Conservation (phyloP, 2,888 invertebrate species). For the Aphodius sticticus region DNA sequence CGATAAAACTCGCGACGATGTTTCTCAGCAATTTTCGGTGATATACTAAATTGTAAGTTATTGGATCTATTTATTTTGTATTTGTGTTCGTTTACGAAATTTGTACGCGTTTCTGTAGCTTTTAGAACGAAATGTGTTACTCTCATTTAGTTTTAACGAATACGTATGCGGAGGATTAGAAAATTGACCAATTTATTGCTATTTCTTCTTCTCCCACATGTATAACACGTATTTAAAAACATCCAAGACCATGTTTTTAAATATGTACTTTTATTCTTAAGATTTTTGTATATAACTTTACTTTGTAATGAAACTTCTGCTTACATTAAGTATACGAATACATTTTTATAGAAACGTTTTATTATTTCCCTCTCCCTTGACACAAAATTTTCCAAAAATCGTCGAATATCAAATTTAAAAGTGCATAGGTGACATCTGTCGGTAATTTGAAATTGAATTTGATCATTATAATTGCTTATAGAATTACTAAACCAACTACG, state of each 20-base stretch:
- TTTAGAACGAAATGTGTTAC: background rate
- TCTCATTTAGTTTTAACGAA: background rate
- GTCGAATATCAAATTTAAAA: background rate
- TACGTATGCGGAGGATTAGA: constrained; percentile 25
- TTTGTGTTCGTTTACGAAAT: background rate
- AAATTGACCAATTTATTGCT: background rate
- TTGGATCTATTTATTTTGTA: constrained; percentile 21
- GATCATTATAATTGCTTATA: no score
- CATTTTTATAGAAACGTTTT: background rate
- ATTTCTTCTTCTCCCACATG: constrained; percentile 19
- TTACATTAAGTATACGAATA: background rate
- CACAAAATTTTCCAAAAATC: background rate
- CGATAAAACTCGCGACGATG: background rate
- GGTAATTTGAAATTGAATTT: background rate
- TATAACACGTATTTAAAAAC: constrained; percentile 16
- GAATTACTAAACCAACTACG: no score
- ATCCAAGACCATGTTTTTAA: constrained; percentile 13
- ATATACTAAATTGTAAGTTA: constrained; percentile 27
- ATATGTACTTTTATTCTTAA: background rate
- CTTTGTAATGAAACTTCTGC: background rate
- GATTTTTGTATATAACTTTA: background rate
- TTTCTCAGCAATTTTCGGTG: constrained; percentile 23
- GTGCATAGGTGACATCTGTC: background rate
- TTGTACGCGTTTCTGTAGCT: background rate
- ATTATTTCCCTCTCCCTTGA: background rate